These are phyloP conservation scores for Blastomussa wellsi DNA, from an alignment of 92 coral and sea anemone species.

Conservation along the genomic window DNA sequence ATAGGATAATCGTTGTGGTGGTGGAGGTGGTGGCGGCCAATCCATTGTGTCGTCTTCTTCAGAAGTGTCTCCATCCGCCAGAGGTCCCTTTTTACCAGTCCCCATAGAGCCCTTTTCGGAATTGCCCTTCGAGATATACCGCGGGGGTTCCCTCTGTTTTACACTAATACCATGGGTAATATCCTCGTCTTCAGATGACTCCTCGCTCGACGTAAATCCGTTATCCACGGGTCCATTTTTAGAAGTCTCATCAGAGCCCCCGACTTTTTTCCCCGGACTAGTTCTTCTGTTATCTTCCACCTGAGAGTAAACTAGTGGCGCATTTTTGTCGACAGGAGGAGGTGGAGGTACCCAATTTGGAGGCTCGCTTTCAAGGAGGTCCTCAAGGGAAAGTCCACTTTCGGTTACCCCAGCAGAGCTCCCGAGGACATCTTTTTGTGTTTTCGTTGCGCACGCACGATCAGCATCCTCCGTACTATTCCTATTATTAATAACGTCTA, in stretches of 20 bases:
- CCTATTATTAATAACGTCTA: background rate
- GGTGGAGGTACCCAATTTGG: slow-evolving; percentile 41
- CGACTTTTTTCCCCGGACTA: slow-evolving; percentile 15
- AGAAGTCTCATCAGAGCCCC: background rate
- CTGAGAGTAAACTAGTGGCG: slow-evolving; percentile 50
- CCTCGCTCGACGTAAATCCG: slow-evolving; percentile 11
- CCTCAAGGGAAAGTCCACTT: background rate
- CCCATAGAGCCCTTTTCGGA: background rate
- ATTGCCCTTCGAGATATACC: background rate
- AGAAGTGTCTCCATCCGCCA: slow-evolving; percentile 1
- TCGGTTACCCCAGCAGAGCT: background rate
- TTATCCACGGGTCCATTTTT: background rate
- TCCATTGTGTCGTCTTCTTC: slow-evolving; percentile 22
- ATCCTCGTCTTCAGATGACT: slow-evolving; percentile 3
- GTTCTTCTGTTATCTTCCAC: slow-evolving; percentile 50
- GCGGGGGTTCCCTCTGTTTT: background rate
- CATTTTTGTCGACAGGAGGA: background rate
- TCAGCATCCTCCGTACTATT: background rate
- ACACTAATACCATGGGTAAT: background rate
- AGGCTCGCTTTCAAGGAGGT: slow-evolving; percentile 1
- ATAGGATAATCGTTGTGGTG: background rate
- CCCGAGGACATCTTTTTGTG: background rate
- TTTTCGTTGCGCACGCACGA: background rate
- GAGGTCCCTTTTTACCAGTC: background rate
- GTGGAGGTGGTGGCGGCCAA: slow-evolving; percentile 48